Evolutionary conservation across 2,888 invertebrate genomes (phyloP), one percentile per base, ranked within the genome.

Genomic region (Temnothorax ravouxi): DNA sequence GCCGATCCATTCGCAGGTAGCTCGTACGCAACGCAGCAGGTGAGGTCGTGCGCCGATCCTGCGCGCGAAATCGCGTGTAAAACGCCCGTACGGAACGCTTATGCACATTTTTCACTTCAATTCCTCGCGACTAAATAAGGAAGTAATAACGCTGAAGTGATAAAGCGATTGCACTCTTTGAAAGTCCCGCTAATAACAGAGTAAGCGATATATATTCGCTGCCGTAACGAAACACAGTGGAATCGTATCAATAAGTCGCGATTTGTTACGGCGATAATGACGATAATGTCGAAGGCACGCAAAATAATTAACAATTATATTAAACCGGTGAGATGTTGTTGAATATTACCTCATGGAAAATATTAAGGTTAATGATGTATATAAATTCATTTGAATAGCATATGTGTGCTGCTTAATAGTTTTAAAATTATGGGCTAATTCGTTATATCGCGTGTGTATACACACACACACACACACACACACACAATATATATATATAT

Each of bases 1-100:
- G 75, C 83, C 88, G 89, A 86, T 87, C 84, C 84, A 85, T 64
- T 82, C 83, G 88, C 89, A 88, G 89, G 89, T 89, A 89, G 88
- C 83, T 85, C 75, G 84, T 85, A 85, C 79, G 77, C 54, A 88
- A 79, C 88, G 86, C 87, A 84, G 89, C 89, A 89, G 89, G 89
- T 89, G 89, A 89, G 80, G 87, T 76, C 88, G 84, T 71, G 77
- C 84, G 38, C 67, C 84, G 86, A 84, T 84, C 66, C 83, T 54
- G 76, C 85, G 86, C 85, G 76, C 85, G 25, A 81, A 85, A 71
- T 34, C 69, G 75, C 84, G 74, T 84, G 86, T 83, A 54, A 29
- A 71, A 84, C 67, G 50, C 56, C 69, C 64, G 41, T 50, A 59
- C 25, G 21, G 61, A 38, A 38, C 44, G 47, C 66, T 54, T 80